Conservation (phyloP, 2,113 vertebrate species). For the Eulemur macaco region DNA sequence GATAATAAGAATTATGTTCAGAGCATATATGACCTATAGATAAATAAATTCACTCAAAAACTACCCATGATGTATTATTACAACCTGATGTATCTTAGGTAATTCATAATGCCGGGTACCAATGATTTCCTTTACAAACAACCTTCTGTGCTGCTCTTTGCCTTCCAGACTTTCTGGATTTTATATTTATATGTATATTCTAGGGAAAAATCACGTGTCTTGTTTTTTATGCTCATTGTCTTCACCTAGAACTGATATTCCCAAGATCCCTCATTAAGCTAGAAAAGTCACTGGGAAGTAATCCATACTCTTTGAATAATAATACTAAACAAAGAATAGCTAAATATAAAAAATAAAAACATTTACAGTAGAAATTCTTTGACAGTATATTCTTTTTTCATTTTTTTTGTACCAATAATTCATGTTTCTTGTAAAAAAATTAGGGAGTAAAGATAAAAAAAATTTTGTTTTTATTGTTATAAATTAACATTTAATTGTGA, state of each 20-base stretch:
- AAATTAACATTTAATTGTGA: slow-evolving; percentile 7
- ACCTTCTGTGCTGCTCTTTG: background rate
- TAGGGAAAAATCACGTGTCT: background rate
- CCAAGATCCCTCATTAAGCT: slow-evolving; percentile 28
- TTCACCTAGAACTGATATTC: slow-evolving; percentile 35
- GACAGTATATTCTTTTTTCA: background rate
- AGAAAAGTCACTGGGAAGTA: slow-evolving; percentile 9
- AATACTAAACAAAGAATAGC: slow-evolving; percentile 17
- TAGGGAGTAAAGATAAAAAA: background rate
- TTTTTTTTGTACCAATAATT: background rate
- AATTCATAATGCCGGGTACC: background rate
- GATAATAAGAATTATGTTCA: background rate
- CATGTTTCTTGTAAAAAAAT: background rate
- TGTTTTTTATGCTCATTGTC: background rate
- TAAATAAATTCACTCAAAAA: background rate
- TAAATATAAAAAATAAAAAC: background rate
- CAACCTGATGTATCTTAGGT: background rate
- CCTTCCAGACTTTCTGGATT: background rate
- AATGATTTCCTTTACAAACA: background rate
- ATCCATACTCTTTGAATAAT: background rate
- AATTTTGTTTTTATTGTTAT: background rate
- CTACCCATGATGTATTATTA: background rate
- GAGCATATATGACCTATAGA: background rate
- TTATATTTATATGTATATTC: background rate
- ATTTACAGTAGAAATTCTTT: background rate